A percentile compares a stretch with the other conserved stretches of the same genome.
phyloP scores from a whole-genome alignment of 2,113 vertebrate species.

The Argyrosomus japonicus region DNA sequence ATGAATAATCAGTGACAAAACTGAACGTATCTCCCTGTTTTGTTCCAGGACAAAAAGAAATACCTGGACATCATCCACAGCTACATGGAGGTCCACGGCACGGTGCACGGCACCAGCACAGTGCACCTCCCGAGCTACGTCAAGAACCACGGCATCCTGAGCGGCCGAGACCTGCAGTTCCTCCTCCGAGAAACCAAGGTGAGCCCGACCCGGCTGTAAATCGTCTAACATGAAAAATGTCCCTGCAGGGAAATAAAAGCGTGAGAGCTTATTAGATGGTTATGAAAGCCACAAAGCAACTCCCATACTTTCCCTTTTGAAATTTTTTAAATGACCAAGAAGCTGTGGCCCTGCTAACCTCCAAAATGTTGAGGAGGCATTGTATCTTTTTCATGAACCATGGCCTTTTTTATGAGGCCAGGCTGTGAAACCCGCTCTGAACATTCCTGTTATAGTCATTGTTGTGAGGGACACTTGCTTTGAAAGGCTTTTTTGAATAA shows the following conservation, averaged over 20 bases:
- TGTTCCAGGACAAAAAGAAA: constrained; percentile 91
- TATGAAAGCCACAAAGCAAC: neutral
- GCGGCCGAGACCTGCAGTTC: constrained; percentile 96
- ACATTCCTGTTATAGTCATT: neutral
- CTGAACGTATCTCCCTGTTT: neutral
- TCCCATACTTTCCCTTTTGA: neutral
- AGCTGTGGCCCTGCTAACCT: neutral
- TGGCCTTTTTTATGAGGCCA: neutral
- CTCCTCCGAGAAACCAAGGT: constrained; percentile 92
- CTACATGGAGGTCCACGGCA: constrained; percentile 97
- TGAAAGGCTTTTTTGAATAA: neutral
- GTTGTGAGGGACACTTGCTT: neutral
- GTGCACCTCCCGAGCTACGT: constrained; percentile 94
- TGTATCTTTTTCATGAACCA: neutral
- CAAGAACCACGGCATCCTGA: constrained; percentile 98
- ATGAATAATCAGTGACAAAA: neutral
- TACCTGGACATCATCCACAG: constrained; percentile 96
- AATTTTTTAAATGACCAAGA: constrained; percentile 13
- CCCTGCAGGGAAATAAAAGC: constrained; percentile 17
- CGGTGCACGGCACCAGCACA: constrained; percentile 94
- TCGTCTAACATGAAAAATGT: neutral
- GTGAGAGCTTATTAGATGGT: neutral
- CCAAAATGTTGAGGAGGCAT: neutral
- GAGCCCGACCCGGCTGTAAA: neutral
- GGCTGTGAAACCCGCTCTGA: neutral